Evolutionary conservation across 2,113 vertebrate species (phyloP), one percentile per base, ranked within the genome.

Genomic region (Phoenicopterus ruber): DNA sequence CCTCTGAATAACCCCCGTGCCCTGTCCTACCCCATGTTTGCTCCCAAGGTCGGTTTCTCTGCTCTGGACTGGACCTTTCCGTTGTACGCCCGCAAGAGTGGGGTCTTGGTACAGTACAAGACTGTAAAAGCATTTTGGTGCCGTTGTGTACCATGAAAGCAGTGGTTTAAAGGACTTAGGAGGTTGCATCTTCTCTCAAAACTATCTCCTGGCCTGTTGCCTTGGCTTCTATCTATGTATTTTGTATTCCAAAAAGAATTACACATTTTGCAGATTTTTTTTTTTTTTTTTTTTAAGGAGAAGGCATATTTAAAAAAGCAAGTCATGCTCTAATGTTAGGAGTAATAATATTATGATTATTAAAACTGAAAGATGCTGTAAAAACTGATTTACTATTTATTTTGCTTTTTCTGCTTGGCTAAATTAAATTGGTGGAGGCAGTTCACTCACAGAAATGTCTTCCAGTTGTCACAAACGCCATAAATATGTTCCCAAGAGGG

Each of bases 321-420:
- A 82, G 66, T 52, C 38, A 14, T 55, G 70, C 44, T 92, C 47
- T 85, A 7, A 44, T 67, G 52, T 92, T 80, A 61, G 25, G 17
- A 52, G 26, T 65, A 88, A 86, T 86, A 88, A 80, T 61, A 66
- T 80, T 92, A 90, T 44, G 69, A 76, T 92, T 85, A 85, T 82
- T 92, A 90, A 90, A 96, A 88, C 42, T 62, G 92, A 97, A 78
- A 66, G 82, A 67, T 76, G 62, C 86, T 72, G 47, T 90, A 80
- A 73, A 94, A 95, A 76, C 73, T 78, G 65, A 84, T 90, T 94
- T 87, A 74, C 78, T 92, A 25, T 76, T 83, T 78, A 40, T 57
- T 93, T 93, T 91, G 73, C 81, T 55, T 66, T 83, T 70, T 78
- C 81, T 1, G 2, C 76, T 83, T 69, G 77, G 77, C 83, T 80